Percentiles rank a stretch among this genome's conserved stretches.
phyloP scores from a whole-genome alignment of 2,113 vertebrate species.

The Synchiropus splendidus region DNA sequence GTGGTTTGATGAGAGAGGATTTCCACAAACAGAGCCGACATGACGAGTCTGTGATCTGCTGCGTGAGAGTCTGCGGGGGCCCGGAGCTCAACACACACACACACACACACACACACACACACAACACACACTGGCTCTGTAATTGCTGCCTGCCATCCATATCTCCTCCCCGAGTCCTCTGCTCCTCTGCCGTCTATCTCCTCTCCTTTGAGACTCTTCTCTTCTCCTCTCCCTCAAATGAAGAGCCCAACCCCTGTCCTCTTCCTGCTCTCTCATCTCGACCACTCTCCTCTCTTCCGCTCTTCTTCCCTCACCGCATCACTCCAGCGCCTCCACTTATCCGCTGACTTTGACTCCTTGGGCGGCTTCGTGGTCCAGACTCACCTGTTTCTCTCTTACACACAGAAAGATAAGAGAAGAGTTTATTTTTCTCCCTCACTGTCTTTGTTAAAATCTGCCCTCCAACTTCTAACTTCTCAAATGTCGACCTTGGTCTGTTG shows the following conservation, averaged over 20 bases:
- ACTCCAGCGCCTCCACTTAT: too few relatives aligned
- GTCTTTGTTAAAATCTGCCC: too few relatives aligned
- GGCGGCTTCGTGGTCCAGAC: constrained; percentile 29
- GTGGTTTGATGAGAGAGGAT: constrained; percentile 73
- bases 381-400: constrained; percentile 50
- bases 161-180: constrained; percentile 52
- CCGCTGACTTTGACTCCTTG: too few relatives aligned
- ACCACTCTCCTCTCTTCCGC: constrained; percentile 46
- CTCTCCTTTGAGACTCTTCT: constrained; percentile 53
- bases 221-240: constrained; percentile 54
- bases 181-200: constrained; percentile 56
- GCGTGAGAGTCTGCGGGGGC: constrained; percentile 67
- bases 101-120: constrained; percentile 33
- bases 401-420: too few relatives aligned
- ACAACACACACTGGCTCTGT: constrained; percentile 54
- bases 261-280: constrained; percentile 38
- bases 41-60: constrained; percentile 74
- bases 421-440: too few relatives aligned
- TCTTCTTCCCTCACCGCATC: too few relatives aligned
- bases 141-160: constrained; percentile 67
- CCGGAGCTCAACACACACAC: constrained; percentile 67
- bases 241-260: constrained; percentile 42
- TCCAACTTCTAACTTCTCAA: too few relatives aligned
- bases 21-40: constrained; percentile 72
- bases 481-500: too few relatives aligned